Base-by-base conservation (phyloP, 2,113 vertebrate species). In the Periophthalmodon schlosseri region DNA sequence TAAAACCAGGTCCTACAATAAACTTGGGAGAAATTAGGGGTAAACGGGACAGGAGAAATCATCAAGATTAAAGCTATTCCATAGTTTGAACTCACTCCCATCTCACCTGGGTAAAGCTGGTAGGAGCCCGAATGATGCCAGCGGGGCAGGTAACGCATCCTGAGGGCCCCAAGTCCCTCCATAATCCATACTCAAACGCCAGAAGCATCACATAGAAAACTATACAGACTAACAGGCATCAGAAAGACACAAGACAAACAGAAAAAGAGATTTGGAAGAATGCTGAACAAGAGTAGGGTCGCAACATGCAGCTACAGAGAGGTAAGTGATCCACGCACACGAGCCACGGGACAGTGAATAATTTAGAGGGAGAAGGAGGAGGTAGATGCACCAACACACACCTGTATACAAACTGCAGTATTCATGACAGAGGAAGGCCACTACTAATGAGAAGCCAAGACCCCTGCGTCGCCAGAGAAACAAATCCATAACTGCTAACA, bases 51-150 rank as follows among this genome's bases (percentile, higher is more conserved):
- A 44, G 39, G 39, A 44, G 9, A 4, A 10, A 44, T 44, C 39
- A 44, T 44, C 39, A 44, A 44, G 8, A 44, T 44, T 44, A 44
- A 44, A 44, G 39, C 39, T 7, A 9, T 44, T 2, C 39, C 18
- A 52, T 18, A 54, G 20, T 9, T n/a, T 20, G 52, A n/a, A 54
- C 1, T 46, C 16, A 70, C 49, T 57, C n/a, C 20, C n/a, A 28
- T 63, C 91, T 93, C 95, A 99, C 98, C 98, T 96, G 95, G 96
- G 83, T 94, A 94, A 24, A 99, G 96, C 93, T 95, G 96, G 57
- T 99, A 99, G 79, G 95, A 98, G 88, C 97, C 97, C 74, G 95
- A 95, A 93, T 96, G 94, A 80, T 96, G 96, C 96, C 96, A 98
- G 70, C 89, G 94, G 82, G 96, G 91, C 91, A 97, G 90, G 90